Evolutionary conservation across 2,888 invertebrate genomes (phyloP).

Genomic region (Copidosoma aretas): DNA sequence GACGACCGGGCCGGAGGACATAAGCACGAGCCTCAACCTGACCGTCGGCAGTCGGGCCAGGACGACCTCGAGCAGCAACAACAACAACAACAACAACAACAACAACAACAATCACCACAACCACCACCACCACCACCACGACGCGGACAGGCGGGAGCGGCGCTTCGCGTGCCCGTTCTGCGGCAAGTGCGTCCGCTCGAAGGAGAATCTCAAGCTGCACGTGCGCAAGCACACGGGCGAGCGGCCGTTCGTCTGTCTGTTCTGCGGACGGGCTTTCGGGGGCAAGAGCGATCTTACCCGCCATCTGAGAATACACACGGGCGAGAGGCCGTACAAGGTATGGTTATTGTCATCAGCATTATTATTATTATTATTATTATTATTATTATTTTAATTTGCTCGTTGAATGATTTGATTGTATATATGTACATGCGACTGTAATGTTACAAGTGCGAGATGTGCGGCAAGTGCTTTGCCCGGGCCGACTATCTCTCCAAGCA

Average conservation of each 20-base stretch:
- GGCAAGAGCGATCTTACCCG: constrained; percentile 88
- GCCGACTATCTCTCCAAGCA: constrained; percentile 91
- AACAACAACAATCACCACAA: constrained; percentile 44
- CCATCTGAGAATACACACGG: constrained; percentile 86
- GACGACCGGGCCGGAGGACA: constrained; percentile 45
- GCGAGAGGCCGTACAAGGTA: constrained; percentile 89
- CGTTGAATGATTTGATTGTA: too few species aligned
- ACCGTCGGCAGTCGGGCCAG: constrained; percentile 62
- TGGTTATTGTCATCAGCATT: too few species aligned
- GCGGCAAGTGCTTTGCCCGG: constrained; percentile 89
- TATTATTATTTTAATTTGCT: too few species aligned
- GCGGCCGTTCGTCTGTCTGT: constrained; percentile 88
- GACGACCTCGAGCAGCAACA: neutral
- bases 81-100: constrained; percentile 37
- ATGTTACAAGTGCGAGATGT: constrained; percentile 91
- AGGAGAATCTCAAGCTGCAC: constrained; percentile 86
- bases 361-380: too few species aligned
- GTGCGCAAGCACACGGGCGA: constrained; percentile 88
- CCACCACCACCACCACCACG: constrained; percentile 43
- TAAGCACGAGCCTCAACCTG: constrained; percentile 61
- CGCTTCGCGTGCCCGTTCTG: constrained; percentile 89
- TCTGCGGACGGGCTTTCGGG: constrained; percentile 87
- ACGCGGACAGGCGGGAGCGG: constrained; percentile 56
- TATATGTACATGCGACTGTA: too few species aligned
- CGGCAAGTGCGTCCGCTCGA: constrained; percentile 87